A percentile compares a stretch with the other conserved stretches of the same genome.
Evolutionary conservation across 2,888 invertebrate genomes (phyloP).

Genomic region (Geophilus truncorum): DNA sequence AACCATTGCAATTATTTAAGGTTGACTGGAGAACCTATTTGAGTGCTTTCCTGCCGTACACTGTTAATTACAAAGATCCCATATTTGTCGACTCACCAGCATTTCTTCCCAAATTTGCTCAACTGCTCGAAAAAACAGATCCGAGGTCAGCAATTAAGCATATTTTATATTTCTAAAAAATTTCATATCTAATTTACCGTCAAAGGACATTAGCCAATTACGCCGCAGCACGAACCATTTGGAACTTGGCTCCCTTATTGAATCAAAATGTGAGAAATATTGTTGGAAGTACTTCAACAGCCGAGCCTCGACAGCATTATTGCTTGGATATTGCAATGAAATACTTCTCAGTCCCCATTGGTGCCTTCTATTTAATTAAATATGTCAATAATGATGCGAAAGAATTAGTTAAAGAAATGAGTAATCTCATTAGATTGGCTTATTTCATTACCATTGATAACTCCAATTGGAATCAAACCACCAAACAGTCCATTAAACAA

Average conservation of each 20-base stretch:
- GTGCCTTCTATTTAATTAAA: background rate
- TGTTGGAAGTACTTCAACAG: background rate
- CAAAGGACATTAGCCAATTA: background rate
- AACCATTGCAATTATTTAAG: background rate
- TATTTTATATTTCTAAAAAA: background rate
- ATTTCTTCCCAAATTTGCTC: slow-evolving; percentile 11
- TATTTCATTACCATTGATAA: background rate
- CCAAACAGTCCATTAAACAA: background rate
- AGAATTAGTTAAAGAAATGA: background rate
- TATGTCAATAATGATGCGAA: background rate
- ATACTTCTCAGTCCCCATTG: background rate
- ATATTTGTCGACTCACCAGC: slow-evolving; percentile 2
- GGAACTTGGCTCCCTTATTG: slow-evolving; percentile 22
- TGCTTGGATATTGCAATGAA: slow-evolving; percentile 1
- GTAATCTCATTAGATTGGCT: background rate
- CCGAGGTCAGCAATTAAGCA: background rate
- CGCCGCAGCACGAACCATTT: background rate
- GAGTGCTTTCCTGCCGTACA: background rate
- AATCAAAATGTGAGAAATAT: background rate
- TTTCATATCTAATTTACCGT: background rate
- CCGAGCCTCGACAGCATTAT: background rate
- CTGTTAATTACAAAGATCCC: background rate
- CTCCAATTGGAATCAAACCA: background rate
- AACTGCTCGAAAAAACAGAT: slow-evolving; percentile 1
- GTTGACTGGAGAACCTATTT: background rate